Percentiles rank a stretch among this genome's conserved stretches.
Conservation (phyloP, 2,113 vertebrate genomes). For the Gallinago undulata region DNA sequence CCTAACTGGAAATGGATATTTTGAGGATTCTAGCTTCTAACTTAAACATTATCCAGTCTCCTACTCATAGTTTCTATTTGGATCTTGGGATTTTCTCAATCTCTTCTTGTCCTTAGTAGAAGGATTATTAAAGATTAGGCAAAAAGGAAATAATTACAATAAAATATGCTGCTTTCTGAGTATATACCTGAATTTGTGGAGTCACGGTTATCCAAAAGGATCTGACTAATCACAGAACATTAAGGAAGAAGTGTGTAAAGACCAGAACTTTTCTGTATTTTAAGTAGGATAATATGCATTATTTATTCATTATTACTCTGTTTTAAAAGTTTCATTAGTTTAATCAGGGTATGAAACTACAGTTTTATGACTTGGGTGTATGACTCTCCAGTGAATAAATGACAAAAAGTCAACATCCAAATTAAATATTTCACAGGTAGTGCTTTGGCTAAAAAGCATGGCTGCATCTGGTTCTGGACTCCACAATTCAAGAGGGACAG, state of each 20-base stretch:
- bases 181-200: background rate
- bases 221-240: background rate
- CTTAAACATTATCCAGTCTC: background rate
- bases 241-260: background rate
- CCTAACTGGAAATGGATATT: background rate
- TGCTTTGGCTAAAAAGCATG: background rate
- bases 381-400: background rate
- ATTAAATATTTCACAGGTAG: background rate
- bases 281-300: background rate
- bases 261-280: background rate
- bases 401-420: background rate
- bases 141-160: background rate
- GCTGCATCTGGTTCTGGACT: background rate
- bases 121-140: background rate
- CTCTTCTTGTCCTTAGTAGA: background rate
- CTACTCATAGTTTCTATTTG: background rate
- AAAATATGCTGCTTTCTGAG: background rate
- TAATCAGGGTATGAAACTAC: background rate
- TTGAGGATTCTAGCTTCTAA: background rate
- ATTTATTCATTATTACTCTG: background rate
- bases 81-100: background rate
- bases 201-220: background rate
- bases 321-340: background rate
- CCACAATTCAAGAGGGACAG: no score
- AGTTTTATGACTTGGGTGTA: background rate